A percentile compares a stretch with the other conserved stretches of the same genome.
Evolutionary conservation across 1,140 invertebrate species (phyloP).

Genomic region (Heterodera carotae): DNA sequence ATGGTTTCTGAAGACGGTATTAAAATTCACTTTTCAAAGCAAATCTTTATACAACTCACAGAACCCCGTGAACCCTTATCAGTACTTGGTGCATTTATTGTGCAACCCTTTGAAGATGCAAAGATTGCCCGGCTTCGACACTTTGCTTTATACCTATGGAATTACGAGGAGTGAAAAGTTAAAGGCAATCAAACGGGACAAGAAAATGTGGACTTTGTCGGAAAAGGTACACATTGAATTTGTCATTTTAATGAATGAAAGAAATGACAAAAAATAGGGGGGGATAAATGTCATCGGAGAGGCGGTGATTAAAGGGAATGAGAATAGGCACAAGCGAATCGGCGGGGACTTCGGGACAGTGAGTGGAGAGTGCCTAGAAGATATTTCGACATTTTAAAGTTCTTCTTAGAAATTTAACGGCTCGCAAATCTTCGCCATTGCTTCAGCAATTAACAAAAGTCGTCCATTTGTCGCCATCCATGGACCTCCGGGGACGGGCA

Average conservation of each 20-base stretch:
- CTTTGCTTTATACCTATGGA: not conserved
- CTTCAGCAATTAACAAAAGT: constrained; percentile 27
- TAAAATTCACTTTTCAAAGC: not conserved
- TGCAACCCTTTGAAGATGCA: not conserved
- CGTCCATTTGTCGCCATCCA: constrained; percentile 41
- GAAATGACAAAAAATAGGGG: too few relatives aligned
- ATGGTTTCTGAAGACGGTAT: not conserved
- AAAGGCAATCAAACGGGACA: not conserved
- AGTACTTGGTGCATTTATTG: not conserved
- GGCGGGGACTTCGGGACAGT: too few relatives aligned
- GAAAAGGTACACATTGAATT: not conserved
- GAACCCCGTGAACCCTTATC: not conserved
- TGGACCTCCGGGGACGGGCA: constrained; percentile 49
- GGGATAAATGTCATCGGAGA: too few relatives aligned
- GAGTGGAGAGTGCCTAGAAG: too few relatives aligned
- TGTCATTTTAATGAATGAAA: too few relatives aligned
- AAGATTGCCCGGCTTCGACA: not conserved
- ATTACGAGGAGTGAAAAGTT: not conserved
- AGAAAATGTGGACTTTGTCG: not conserved
- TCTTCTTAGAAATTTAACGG: constrained; percentile 29
- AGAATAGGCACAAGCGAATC: too few relatives aligned
- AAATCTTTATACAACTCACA: not conserved
- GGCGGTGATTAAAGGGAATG: too few relatives aligned
- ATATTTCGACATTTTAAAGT: too few relatives aligned
- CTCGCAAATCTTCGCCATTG: constrained; percentile 27